These are phyloP conservation scores for Hyles vespertilio DNA, from an alignment of 1,140 invertebrate species.

Conservation along the genomic window DNA sequence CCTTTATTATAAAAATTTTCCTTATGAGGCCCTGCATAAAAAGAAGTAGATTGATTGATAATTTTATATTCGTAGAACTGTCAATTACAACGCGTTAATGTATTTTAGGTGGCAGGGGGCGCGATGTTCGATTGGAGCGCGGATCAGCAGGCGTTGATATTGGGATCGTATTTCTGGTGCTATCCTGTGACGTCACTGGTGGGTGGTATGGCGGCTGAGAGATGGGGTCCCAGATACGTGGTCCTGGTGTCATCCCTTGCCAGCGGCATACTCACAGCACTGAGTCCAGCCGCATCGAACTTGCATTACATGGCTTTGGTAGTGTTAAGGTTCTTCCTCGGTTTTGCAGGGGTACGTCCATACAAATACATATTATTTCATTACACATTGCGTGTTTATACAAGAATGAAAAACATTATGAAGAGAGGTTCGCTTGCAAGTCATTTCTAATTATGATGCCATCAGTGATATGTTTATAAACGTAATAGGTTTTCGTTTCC, in stretches of 20 bases:
- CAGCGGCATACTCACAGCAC: conserved; percentile 82
- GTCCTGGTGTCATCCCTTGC: conserved; percentile 80
- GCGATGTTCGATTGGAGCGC: conserved; percentile 76
- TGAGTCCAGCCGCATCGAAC: conserved; percentile 80
- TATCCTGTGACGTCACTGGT: conserved; percentile 78
- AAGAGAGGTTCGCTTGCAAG: too few species aligned
- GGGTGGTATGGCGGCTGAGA: conserved; percentile 84
- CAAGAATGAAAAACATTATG: too few species aligned
- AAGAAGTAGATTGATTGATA: too few species aligned
- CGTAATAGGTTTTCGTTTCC: too few species aligned
- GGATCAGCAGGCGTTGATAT: conserved; percentile 79
- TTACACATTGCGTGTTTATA: too few species aligned
- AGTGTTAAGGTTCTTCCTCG: conserved; percentile 79
- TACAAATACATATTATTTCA: background rate
- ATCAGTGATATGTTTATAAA: too few species aligned
- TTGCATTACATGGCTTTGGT: conserved; percentile 79
- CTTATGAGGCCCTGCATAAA: too few species aligned
- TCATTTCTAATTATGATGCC: too few species aligned
- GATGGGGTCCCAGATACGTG: conserved; percentile 83
- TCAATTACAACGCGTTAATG: too few species aligned
- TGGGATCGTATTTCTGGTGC: conserved; percentile 82
- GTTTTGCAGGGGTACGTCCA: conserved; percentile 79
- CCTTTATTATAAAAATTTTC: too few species aligned
- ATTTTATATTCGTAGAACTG: too few species aligned
- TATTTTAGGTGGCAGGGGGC: conserved; percentile 28